Base-by-base conservation (phyloP, 1,140 invertebrate genomes). In the Olivierus martensii region DNA sequence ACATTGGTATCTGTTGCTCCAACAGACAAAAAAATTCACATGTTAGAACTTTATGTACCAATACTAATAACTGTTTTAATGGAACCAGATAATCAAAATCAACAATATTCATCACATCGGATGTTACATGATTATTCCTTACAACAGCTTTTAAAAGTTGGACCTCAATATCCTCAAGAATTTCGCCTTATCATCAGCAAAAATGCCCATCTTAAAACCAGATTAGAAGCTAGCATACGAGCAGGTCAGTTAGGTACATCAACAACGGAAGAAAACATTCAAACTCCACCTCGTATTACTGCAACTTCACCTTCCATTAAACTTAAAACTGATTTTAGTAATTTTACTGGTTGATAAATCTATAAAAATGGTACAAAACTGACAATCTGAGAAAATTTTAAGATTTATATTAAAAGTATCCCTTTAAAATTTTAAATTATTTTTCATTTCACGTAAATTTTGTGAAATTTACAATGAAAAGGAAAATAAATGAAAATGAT, bases 291-390 rank as follows among this genome's bases (percentile, higher is more conserved):
- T 61, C 68, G 70, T 28, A 37, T 65, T 28, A 60, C 68, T 53
- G 74, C 71, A 48, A 78, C 80, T 61, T 70, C 77, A 45, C 84
- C 86, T 46, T 83, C 87, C 10, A 96, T 96, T 62, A 89, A 91
- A 69, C 75, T 96, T 43, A 95, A 93, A 76, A 95, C 88, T 15
- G 87, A 94, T 70, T 97, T 97, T 67, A 90, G 88, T 61, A 92
- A 95, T 73, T 96, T 58, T 42, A 46, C 46, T 15, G 51, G 55
- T 14, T 56, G 21, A 56, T 41, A 6, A 28, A 28, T 28, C 9
- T 28, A 28, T 28, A 28, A 28, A 28, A 1, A 28, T 6, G 2
- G 9, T 28, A 9, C 28, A 28, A 28, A 28, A 28, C 9, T 28
- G 2, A 28, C 9, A 28, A 9, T 9, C 28, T 28, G 28, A 9